Evolutionary conservation across 2,797 vertebrate genomes (phyloP), one percentile per base, ranked within the genome.

Genomic region (Pipistrellus kuhlii): DNA sequence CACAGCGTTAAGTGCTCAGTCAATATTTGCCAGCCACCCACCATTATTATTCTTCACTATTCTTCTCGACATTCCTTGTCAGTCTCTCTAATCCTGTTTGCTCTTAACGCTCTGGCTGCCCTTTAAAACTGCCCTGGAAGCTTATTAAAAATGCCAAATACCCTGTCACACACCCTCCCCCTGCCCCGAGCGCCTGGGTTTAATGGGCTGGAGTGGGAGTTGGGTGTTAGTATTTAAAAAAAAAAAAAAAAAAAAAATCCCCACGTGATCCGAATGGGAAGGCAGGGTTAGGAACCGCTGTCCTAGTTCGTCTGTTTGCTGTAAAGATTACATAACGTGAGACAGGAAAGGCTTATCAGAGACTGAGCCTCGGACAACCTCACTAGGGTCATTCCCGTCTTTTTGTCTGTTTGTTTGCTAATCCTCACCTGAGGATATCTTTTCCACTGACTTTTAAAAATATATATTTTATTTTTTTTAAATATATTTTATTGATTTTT

Each of bases 11-110:
- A 97, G 95, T 72, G 83, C 87, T 90, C 20, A 3, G 25, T 85
- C 93, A 97, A 96, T 84, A 96, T 94, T 96, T 93, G 95, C 90
- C 18, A n/a, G 78, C 71, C 35, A 21, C n/a, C 66, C 83, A 6
- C 41, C 71, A 44, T 18, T 87, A 83, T 77, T 27, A 82, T 3
- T 59, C 73, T 77, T 71, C 78, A 3, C 27, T 48, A 78, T 62
- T 38, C 9, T 2, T 66, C 38, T 73, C 3, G 1, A 73, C 91
- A 95, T 95, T 95, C 93, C 80, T 88, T 57, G 88, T 72, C 78
- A 30, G 13, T 78, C 59, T 93, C 85, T 85, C 94, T 89, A 80
- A 94, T 85, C 90, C 95, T 88, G 53, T 93, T 94, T 93, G 80
- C 27, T 64, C 64, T 72, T 51, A 76, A 80, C 3, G 18, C 73